Conservation (phyloP, 2,797 vertebrate genomes). For the Enteromius afrohamiltoni region DNA sequence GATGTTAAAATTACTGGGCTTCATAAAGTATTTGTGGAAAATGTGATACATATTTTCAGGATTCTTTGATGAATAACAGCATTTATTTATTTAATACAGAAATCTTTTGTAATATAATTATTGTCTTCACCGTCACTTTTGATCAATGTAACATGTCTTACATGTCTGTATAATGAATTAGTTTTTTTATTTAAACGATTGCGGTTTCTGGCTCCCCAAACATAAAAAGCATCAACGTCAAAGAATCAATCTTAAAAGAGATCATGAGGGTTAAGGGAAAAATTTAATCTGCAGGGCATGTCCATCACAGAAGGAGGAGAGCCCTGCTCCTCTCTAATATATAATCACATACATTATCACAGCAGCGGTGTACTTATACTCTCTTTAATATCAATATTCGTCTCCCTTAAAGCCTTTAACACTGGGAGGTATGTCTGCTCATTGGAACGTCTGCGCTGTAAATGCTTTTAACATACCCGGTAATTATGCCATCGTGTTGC, state of each 20-base stretch:
- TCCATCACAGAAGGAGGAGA: slow-evolving; percentile 22
- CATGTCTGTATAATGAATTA: background rate
- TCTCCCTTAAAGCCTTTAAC: slow-evolving; percentile 50
- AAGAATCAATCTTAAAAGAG: background rate
- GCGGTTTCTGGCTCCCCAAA: background rate
- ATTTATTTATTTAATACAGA: background rate
- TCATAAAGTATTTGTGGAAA: background rate
- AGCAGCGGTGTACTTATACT: slow-evolving; percentile 38
- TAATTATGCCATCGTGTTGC: slow-evolving; percentile 74
- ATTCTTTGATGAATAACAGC: background rate
- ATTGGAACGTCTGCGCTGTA: slow-evolving; percentile 53
- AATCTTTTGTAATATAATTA: background rate
- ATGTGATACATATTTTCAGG: background rate
- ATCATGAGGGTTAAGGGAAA: background rate
- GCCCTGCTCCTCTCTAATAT: slow-evolving; percentile 25
- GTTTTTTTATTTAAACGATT: background rate
- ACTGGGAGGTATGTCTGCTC: slow-evolving; percentile 54
- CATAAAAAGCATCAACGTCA: background rate
- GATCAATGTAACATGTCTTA: background rate
- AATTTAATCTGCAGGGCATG: slow-evolving; percentile 36
- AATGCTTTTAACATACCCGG: slow-evolving; percentile 63
- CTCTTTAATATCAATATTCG: slow-evolving; percentile 45
- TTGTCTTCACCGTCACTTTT: background rate
- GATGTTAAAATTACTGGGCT: background rate
- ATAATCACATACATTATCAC: slow-evolving; percentile 54